Percentiles rank a stretch among this genome's conserved stretches.
Evolutionary conservation across 2,888 invertebrate genomes (phyloP).

Genomic region (Epinotia nisella): DNA sequence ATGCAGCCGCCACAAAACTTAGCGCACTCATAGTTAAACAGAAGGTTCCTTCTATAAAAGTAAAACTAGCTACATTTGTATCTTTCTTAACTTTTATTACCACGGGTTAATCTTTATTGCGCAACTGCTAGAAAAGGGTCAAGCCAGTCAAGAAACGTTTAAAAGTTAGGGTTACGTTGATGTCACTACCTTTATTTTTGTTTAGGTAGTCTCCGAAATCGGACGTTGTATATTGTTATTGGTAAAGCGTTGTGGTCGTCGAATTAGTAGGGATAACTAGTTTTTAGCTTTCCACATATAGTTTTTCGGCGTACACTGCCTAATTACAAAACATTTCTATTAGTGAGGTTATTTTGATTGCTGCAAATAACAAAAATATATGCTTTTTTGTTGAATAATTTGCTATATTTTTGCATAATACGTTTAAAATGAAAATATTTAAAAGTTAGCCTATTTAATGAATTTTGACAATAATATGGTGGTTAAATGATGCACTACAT

Average conservation of each 20-base stretch:
- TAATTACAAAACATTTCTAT: no score
- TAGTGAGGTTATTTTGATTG: no score
- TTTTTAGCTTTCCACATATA: no score
- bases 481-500: no score
- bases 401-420: no score
- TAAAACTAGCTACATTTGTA: conserved; percentile 38
- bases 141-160: conserved; percentile 41
- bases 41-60: conserved; percentile 28
- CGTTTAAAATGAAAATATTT: no score
- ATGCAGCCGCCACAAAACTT: conserved; percentile 20
- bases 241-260: background rate
- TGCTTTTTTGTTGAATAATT: no score
- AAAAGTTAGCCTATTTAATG: no score
- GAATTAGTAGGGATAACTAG: background rate
- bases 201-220: background rate
- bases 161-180: conserved; percentile 39
- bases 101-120: conserved; percentile 42
- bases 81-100: conserved; percentile 39
- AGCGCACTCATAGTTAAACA: conserved; percentile 24
- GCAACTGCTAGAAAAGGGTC: conserved; percentile 35
- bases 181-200: background rate
- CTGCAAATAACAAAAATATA: no score
- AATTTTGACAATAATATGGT: no score
- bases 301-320: no score
- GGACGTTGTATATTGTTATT: background rate